Evolutionary conservation across 2,888 invertebrate species (phyloP).

Genomic region (Drosophila falleni): DNA sequence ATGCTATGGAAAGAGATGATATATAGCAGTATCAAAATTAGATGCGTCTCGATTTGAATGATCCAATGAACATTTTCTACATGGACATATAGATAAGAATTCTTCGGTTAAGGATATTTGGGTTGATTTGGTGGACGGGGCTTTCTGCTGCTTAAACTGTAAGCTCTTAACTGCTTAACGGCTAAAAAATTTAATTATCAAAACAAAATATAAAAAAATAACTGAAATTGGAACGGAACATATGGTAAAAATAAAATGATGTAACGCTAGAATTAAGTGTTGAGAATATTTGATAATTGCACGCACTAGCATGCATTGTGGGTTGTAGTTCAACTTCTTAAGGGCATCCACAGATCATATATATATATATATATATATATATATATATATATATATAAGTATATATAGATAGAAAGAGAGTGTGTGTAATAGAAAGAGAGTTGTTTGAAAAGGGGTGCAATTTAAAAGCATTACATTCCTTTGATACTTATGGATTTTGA

Average conservation of each 20-base stretch:
- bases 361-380: not conserved
- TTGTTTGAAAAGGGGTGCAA: slow-evolving; percentile 37
- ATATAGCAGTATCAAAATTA: slow-evolving; percentile 72
- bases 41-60: slow-evolving; percentile 52
- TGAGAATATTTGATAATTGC: slow-evolving; percentile 34
- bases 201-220: slow-evolving; percentile 4
- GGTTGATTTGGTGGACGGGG: not conserved
- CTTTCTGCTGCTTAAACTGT: slow-evolving; percentile 32
- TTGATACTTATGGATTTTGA: slow-evolving; percentile 15
- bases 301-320: slow-evolving; percentile 42
- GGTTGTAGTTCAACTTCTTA: not conserved
- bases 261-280: slow-evolving; percentile 21
- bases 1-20: slow-evolving; percentile 81
- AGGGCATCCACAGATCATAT: not conserved
- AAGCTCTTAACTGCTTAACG: slow-evolving; percentile 21
- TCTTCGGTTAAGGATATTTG: slow-evolving; percentile 12
- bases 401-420: not conserved
- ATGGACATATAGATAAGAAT: slow-evolving; percentile 20
- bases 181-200: slow-evolving; percentile 18
- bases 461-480: slow-evolving; percentile 49
- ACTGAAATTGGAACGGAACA: slow-evolving; percentile 6
- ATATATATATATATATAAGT: not conserved
- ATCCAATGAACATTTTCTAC: slow-evolving; percentile 47
- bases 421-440: slow-evolving; percentile 18
- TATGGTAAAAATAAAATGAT: not conserved